A percentile compares a stretch with the other conserved stretches of the same genome.
phyloP scores from a whole-genome alignment of 2,888 invertebrate genomes.

The Tetropium fuscum region DNA sequence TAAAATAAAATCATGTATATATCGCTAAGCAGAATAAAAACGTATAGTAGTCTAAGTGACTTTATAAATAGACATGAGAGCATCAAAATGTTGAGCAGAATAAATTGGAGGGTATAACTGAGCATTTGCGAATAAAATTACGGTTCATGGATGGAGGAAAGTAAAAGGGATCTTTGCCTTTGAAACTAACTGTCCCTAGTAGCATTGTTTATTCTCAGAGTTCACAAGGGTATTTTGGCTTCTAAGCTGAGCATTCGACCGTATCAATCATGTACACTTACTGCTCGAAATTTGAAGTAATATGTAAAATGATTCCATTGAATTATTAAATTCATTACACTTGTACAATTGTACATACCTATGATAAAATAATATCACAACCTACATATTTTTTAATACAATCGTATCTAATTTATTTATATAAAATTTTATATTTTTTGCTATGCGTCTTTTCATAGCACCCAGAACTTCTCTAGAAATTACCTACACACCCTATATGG shows the following conservation, averaged over 20 bases:
- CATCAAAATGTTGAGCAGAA: background rate
- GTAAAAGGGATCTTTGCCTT: conserved; percentile 3
- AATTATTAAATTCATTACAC: too few species aligned
- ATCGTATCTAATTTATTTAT: too few species aligned
- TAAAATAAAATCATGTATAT: background rate
- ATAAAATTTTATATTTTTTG: too few species aligned
- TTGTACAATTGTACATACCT: too few species aligned
- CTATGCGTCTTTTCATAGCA: too few species aligned
- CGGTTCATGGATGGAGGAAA: conserved; percentile 3
- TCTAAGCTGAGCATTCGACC: background rate
- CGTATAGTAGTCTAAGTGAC: background rate
- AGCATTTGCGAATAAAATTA: background rate
- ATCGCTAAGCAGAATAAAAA: background rate
- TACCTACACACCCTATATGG: too few species aligned
- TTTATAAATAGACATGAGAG: background rate
- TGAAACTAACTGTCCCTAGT: conserved; percentile 6
- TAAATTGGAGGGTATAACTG: conserved; percentile 9
- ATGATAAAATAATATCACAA: too few species aligned
- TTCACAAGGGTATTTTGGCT: background rate
- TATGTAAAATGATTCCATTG: too few species aligned
- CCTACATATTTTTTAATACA: too few species aligned
- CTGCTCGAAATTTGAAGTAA: too few species aligned
- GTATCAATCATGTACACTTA: background rate
- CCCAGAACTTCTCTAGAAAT: too few species aligned
- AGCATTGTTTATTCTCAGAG: conserved; percentile 6